Evolutionary conservation across 2,888 invertebrate genomes (phyloP).

Genomic region (Sisyra nigra): DNA sequence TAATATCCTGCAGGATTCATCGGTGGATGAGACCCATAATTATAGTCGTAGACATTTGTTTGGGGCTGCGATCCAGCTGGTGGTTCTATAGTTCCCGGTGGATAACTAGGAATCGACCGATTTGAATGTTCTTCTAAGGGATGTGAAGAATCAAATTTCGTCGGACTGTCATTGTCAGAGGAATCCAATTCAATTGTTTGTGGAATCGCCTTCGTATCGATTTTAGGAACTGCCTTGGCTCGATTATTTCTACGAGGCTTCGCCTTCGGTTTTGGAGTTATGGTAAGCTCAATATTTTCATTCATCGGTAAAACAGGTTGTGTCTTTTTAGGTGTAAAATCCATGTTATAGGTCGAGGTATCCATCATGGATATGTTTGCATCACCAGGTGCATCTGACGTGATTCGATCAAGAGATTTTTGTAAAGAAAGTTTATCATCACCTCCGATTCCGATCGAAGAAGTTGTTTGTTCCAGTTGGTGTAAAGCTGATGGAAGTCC

Average conservation of each 20-base stretch:
- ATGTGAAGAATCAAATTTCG: background rate
- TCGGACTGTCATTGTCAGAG: slow-evolving; percentile 5
- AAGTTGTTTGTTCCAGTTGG: slow-evolving; percentile 23
- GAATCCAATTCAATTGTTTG: slow-evolving; percentile 6
- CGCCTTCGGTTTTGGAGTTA: slow-evolving; percentile 1
- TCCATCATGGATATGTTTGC: background rate
- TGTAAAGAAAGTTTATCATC: slow-evolving; percentile 18
- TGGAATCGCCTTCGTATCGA: background rate
- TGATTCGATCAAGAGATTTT: slow-evolving; percentile 5
- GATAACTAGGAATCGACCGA: background rate
- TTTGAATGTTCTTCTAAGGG: background rate
- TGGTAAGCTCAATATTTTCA: background rate
- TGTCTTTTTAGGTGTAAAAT: slow-evolving; percentile 1
- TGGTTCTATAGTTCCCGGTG: background rate
- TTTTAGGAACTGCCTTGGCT: background rate
- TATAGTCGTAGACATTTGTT: background rate
- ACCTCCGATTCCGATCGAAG: slow-evolving; percentile 21
- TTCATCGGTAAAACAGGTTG: slow-evolving; percentile 4
- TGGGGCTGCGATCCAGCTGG: background rate
- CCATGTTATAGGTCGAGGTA: background rate
- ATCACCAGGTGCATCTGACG: background rate
- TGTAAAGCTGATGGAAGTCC: slow-evolving; percentile 19
- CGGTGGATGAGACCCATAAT: background rate
- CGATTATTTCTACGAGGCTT: background rate
- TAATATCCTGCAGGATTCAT: background rate